Conservation (phyloP, 2,888 invertebrate genomes). For the Drosophila ezoana region DNA sequence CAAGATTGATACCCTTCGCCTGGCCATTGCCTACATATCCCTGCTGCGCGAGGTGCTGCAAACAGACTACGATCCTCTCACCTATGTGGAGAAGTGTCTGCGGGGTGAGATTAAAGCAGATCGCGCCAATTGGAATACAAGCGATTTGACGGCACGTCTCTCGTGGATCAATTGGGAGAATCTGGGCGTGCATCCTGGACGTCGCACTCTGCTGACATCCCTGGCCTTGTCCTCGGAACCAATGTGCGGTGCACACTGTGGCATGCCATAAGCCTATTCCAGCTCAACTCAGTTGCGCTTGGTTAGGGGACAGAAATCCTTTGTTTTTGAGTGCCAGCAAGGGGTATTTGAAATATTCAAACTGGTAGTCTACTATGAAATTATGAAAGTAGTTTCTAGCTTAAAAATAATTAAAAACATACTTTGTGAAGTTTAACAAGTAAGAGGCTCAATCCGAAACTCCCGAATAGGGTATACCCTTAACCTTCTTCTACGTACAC, state of each 20-base stretch:
- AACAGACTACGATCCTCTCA: slow-evolving; percentile 95
- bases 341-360: slow-evolving; percentile 31
- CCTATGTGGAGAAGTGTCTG: slow-evolving; percentile 96
- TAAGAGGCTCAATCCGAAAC: too few relatives aligned
- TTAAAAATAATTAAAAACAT: too few relatives aligned
- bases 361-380: background rate
- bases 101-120: slow-evolving; percentile 95
- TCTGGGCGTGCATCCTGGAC: slow-evolving; percentile 95
- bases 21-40: slow-evolving; percentile 99
- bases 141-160: slow-evolving; percentile 97
- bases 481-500: too few relatives aligned
- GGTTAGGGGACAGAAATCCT: background rate
- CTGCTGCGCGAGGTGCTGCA: slow-evolving; percentile 94
- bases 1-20: slow-evolving; percentile 98
- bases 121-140: slow-evolving; percentile 97
- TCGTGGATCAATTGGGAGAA: slow-evolving; percentile 99
- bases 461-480: too few relatives aligned
- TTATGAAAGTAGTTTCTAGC: background rate
- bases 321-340: background rate
- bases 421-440: too few relatives aligned
- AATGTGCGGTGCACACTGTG: slow-evolving; percentile 81
- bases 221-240: slow-evolving; percentile 91
- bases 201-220: slow-evolving; percentile 93
- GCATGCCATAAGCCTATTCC: slow-evolving; percentile 56
- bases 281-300: background rate